Evolutionary conservation across 2,113 vertebrate species (phyloP), one percentile per base, ranked within the genome.

Genomic region (Tupaia chinensis): DNA sequence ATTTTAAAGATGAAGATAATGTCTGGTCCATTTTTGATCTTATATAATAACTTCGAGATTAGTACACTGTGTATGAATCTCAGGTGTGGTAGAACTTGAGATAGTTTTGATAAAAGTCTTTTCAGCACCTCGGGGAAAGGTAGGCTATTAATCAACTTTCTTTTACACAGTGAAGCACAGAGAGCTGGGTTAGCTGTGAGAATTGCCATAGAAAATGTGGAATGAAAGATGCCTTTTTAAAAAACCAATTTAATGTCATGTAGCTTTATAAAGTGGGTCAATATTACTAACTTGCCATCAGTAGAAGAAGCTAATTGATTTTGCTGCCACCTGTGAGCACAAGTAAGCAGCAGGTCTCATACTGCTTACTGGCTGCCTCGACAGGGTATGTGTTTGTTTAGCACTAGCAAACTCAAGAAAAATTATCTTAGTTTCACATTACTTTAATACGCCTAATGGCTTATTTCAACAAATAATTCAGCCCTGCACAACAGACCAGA

Each of bases 401-500:
- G 77, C 96, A 96, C 96, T 96, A 98, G 97, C 93, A 97, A 98
- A 97, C 84, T 91, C 93, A 63, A 97, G 95, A 98, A 98, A 98
- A 98, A 97, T 96, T 95, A 97, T 98, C 94, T 96, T 90, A 94
- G 95, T 95, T 96, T 95, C 94, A 93, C 95, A 98, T 98, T 98
- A 94, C 95, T 98, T 98, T 98, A 98, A 97, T 97, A 97, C 89
- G 94, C 86, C 90, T 98, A 98, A 98, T 98, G 97, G 94, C 96
- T 98, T 98, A 95, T 98, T 98, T 98, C 92, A 98, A 97, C 97
- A 98, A 98, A 98, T 92, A 97, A 77, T 86, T 97, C 96, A 97
- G 95, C 84, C 85, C 96, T 83, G 81, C 96, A 97, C 82, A 98
- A 98, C 93, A 98, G 96, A 98, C 94, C 89, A 91, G 76, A 98